Evolutionary conservation across 2,888 invertebrate genomes (phyloP).

Genomic region (Meta bourneti): DNA sequence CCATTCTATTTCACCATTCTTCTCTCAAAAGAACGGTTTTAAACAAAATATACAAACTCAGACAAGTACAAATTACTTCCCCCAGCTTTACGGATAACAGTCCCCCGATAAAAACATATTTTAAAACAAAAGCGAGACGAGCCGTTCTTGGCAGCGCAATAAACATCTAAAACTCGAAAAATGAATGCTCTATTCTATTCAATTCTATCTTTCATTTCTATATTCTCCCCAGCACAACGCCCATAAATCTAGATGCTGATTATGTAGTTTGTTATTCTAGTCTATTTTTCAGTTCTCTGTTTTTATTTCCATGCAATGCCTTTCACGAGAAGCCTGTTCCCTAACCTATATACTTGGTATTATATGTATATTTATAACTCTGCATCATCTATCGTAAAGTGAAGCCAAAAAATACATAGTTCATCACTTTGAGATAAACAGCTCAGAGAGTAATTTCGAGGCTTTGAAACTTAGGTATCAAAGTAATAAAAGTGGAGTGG

Average conservation of each 20-base stretch:
- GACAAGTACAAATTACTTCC: slow-evolving; percentile 5
- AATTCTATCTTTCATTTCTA: neutral
- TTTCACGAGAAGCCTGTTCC: neutral
- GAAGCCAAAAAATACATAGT: neutral
- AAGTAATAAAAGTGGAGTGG: neutral
- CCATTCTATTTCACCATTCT: slow-evolving; percentile 6
- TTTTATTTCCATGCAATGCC: neutral
- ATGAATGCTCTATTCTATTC: slow-evolving; percentile 7
- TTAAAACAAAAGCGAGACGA: slow-evolving; percentile 13
- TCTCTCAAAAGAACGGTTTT: slow-evolving; percentile 1
- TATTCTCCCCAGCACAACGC: neutral
- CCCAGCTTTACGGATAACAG: slow-evolving; percentile 2
- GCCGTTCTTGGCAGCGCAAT: slow-evolving; percentile 28
- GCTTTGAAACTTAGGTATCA: neutral
- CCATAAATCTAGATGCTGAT: slow-evolving; percentile 31
- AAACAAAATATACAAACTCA: slow-evolving; percentile 7
- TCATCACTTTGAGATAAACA: neutral
- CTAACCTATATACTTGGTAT: neutral
- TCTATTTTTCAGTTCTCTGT: neutral
- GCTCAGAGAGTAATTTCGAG: neutral
- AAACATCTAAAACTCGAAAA: slow-evolving; percentile 23
- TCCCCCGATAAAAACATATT: slow-evolving; percentile 17
- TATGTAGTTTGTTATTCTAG: neutral
- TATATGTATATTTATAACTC: neutral
- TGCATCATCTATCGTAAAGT: neutral